phyloP scores from a whole-genome alignment of 2,113 vertebrate species.

The Desmodus rotundus region DNA sequence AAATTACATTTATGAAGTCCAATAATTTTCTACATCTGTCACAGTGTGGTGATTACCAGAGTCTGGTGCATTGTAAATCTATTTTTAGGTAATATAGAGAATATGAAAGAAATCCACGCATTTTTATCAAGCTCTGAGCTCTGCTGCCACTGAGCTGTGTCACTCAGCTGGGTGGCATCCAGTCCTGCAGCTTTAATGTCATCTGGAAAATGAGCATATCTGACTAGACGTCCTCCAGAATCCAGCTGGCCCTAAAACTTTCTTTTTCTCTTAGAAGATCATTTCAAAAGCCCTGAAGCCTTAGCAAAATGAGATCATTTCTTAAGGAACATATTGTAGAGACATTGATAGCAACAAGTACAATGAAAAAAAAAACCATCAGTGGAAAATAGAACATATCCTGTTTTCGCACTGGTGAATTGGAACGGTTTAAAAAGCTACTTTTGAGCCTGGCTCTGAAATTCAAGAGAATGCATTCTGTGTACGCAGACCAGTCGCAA shows the following conservation, averaged over 20 bases:
- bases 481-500: neutral
- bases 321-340: neutral
- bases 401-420: neutral
- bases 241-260: neutral
- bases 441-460: neutral
- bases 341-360: neutral
- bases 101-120: neutral
- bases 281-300: neutral
- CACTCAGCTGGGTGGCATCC: neutral
- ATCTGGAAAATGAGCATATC: neutral
- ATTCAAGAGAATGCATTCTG: neutral
- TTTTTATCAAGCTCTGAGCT: neutral
- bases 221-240: neutral
- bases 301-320: conserved; percentile 8
- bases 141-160: neutral
- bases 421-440: neutral
- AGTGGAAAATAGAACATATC: neutral
- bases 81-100: neutral
- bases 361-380: neutral
- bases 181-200: neutral
- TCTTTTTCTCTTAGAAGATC: conserved; percentile 9
- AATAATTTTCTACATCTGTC: neutral
- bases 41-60: neutral
- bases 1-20: neutral
- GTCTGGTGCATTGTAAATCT: neutral